These are phyloP conservation scores for Psammodynastes pulverulentus DNA, from an alignment of 2,113 vertebrate genomes.

Conservation along the genomic window DNA sequence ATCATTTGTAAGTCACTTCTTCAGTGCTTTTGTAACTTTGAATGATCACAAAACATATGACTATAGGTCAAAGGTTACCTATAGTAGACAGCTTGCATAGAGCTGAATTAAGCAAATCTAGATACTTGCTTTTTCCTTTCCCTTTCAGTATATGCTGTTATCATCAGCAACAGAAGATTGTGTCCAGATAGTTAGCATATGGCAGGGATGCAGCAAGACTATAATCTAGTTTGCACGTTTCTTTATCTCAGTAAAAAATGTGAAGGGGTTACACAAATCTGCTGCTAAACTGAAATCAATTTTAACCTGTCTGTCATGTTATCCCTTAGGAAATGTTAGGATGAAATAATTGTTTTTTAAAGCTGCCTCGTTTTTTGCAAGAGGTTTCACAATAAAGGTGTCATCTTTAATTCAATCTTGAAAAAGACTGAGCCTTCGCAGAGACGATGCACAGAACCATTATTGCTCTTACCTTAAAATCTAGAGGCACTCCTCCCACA, in stretches of 20 bases:
- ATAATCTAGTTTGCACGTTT: background rate
- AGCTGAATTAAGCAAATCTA: background rate
- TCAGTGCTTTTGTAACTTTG: background rate
- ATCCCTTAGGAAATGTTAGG: background rate
- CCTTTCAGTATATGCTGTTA: background rate
- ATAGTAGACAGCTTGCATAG: background rate
- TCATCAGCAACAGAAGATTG: background rate
- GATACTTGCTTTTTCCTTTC: background rate
- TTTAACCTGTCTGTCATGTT: background rate
- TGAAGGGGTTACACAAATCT: background rate
- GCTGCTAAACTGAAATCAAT: background rate
- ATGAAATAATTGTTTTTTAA: background rate
- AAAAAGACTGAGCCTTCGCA: background rate
- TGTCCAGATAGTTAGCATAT: background rate
- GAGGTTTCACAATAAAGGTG: background rate
- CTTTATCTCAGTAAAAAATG: background rate
- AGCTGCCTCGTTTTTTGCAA: background rate
- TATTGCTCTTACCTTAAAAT: constrained; percentile 75
- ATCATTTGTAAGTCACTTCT: background rate
- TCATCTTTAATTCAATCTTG: background rate
- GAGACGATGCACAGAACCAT: background rate
- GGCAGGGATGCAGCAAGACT: background rate
- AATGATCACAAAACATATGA: background rate
- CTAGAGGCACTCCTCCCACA: constrained; percentile 86
- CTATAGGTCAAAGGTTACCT: background rate